Evolutionary conservation across 2,113 vertebrate species (phyloP).

Genomic region (Laticauda laticaudata): DNA sequence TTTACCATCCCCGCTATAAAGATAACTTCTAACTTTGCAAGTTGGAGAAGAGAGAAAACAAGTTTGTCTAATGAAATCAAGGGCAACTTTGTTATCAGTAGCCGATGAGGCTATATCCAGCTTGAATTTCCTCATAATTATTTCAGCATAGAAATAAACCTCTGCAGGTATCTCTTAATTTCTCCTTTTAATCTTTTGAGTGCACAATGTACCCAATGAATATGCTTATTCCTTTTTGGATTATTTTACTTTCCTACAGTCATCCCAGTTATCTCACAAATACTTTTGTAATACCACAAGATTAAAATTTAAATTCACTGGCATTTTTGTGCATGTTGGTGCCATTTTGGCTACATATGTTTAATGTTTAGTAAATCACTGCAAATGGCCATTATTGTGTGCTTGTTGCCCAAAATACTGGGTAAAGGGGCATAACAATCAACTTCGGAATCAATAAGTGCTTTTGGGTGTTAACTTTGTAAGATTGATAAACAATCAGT

Average conservation of each 20-base stretch:
- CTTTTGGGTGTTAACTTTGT: not conserved
- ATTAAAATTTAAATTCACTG: not conserved
- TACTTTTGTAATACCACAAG: not conserved
- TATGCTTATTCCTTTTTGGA: not conserved
- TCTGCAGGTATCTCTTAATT: not conserved
- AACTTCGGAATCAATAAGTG: not conserved
- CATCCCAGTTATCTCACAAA: not conserved
- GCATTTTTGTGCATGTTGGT: not conserved
- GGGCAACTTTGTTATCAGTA: not conserved
- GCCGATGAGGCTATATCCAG: not conserved
- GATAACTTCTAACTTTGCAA: not conserved
- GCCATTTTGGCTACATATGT: not conserved
- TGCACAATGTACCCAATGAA: not conserved
- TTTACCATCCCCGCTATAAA: not conserved
- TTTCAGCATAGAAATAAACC: not conserved
- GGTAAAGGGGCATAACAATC: not conserved
- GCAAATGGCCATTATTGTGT: not conserved
- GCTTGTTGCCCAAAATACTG: not conserved
- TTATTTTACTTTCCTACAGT: not conserved
- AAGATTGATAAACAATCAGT: not conserved
- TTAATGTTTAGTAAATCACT: not conserved
- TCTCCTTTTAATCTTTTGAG: not conserved
- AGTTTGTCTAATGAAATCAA: not conserved
- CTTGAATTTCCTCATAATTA: not conserved
- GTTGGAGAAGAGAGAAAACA: not conserved